These are phyloP conservation scores for Scortum barcoo DNA, from an alignment of 2,113 vertebrate genomes.

Conservation along the genomic window DNA sequence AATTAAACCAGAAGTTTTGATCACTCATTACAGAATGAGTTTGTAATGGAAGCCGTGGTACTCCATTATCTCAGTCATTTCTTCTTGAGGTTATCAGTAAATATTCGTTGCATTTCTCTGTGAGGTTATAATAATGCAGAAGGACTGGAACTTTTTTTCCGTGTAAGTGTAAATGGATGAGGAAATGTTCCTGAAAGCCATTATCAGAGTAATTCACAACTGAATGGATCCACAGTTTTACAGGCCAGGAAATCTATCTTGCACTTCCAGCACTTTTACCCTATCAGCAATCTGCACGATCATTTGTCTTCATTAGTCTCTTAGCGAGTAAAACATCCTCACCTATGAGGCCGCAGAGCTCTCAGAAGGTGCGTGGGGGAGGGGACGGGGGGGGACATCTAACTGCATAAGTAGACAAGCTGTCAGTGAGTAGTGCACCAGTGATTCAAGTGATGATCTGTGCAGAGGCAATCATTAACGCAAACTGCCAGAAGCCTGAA, in stretches of 20 bases:
- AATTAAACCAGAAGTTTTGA: not conserved
- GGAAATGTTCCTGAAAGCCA: constrained; percentile 29
- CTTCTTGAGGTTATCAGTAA: not conserved
- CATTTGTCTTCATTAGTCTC: constrained; percentile 69
- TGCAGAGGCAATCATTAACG: constrained; percentile 67
- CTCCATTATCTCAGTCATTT: not conserved
- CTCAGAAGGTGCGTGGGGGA: too few relatives aligned
- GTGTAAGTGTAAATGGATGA: not conserved
- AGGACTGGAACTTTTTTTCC: not conserved
- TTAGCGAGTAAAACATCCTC: constrained; percentile 41
- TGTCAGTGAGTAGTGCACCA: constrained; percentile 25
- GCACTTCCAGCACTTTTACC: constrained; percentile 27
- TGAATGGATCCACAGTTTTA: constrained; percentile 29
- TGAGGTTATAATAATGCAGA: not conserved
- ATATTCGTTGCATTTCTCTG: not conserved
- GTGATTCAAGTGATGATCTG: constrained; percentile 46
- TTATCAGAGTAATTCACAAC: constrained; percentile 50
- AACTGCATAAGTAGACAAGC: constrained; percentile 50
- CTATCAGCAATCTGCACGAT: constrained; percentile 22
- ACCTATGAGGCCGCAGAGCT: constrained; percentile 5
- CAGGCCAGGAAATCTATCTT: constrained; percentile 21
- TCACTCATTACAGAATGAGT: not conserved
- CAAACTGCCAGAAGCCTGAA: constrained; percentile 31
- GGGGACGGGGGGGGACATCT: constrained; percentile 30
- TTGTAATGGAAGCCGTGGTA: not conserved